Conservation (phyloP, 2,888 invertebrate species). For the Ceramica pisi region DNA sequence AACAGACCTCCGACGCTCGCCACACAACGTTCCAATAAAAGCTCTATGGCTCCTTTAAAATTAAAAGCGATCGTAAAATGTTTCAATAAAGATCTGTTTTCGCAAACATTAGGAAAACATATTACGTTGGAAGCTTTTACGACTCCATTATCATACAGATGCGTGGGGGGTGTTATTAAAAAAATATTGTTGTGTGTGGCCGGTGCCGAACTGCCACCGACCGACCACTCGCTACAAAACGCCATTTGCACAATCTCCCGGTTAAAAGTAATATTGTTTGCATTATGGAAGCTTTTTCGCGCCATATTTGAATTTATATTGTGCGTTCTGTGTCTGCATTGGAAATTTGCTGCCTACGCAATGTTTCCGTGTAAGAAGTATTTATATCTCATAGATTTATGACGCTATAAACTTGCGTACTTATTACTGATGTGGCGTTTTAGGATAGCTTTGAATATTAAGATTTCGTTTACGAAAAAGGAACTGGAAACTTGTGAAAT, state of each 20-base stretch:
- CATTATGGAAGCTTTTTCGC: conserved; percentile 76
- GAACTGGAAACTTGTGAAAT: conserved; percentile 33
- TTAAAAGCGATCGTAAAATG: conserved; percentile 78
- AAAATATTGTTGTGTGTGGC: conserved; percentile 56
- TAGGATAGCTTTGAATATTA: conserved; percentile 54
- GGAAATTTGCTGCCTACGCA: conserved; percentile 78
- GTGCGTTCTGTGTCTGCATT: conserved; percentile 74
- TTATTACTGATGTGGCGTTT: conserved; percentile 55
- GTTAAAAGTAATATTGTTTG: conserved; percentile 76
- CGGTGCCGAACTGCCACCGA: conserved; percentile 21
- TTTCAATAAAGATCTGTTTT: conserved; percentile 76
- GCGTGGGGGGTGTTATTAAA: conserved; percentile 64
- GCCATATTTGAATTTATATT: conserved; percentile 81
- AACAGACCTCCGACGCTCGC: conserved; percentile 74
- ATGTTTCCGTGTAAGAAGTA: conserved; percentile 64
- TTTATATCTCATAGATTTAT: conserved; percentile 68
- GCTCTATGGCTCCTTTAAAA: conserved; percentile 68
- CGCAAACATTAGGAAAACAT: conserved; percentile 73
- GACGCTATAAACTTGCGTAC: conserved; percentile 64
- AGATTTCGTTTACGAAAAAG: conserved; percentile 48
- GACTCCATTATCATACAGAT: conserved; percentile 75
- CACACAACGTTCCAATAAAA: conserved; percentile 70
- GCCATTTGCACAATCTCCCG: conserved; percentile 70
- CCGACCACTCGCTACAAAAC: conserved; percentile 56
- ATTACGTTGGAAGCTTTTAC: conserved; percentile 72